Conservation (phyloP, 2,797 vertebrate genomes). For the Amblyopsis hoosieri region DNA sequence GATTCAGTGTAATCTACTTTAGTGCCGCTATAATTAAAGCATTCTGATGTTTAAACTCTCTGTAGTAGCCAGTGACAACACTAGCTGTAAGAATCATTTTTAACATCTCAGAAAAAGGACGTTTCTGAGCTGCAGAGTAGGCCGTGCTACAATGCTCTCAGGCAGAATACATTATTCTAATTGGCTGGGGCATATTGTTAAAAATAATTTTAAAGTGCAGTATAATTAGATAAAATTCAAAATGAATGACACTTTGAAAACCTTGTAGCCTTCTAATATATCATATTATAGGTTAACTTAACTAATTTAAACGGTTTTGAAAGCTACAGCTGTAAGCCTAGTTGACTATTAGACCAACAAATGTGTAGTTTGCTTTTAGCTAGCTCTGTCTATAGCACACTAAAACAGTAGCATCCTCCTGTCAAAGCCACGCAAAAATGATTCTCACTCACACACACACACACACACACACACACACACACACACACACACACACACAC, state of each 20-base stretch:
- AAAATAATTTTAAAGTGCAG: too few species aligned
- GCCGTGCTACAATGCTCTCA: background rate
- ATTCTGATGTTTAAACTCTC: too few species aligned
- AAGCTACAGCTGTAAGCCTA: too few species aligned
- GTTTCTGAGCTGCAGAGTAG: background rate
- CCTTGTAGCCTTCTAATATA: too few species aligned
- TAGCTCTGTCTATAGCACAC: conserved; percentile 17
- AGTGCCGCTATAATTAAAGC: background rate
- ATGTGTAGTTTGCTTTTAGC: background rate
- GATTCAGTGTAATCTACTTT: conserved; percentile 4
- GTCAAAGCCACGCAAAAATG: conserved; percentile 49
- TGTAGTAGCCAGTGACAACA: background rate
- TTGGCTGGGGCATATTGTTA: too few species aligned
- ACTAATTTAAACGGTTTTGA: too few species aligned
- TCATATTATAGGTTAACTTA: too few species aligned
- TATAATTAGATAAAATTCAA: too few species aligned
- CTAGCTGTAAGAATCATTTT: background rate
- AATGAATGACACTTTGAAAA: too few species aligned
- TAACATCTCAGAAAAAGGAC: background rate
- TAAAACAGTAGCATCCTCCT: conserved; percentile 11
- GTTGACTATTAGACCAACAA: too few species aligned
- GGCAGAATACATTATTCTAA: too few species aligned
- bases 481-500: background rate
- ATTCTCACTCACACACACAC: background rate
- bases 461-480: background rate